Base-by-base conservation (phyloP, 2,888 invertebrate species). In the Phoenoteleia sp. region DNA sequence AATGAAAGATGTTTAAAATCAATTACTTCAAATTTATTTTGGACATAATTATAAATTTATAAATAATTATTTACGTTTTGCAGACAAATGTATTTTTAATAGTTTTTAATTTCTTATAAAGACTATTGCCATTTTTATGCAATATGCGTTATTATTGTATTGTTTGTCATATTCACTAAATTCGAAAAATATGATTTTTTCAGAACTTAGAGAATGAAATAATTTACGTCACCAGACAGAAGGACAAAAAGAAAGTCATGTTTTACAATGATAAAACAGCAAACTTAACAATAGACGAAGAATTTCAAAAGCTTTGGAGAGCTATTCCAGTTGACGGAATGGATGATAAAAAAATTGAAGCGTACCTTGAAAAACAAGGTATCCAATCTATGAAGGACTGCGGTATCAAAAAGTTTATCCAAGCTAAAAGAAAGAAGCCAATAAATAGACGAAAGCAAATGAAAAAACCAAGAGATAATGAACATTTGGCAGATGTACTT, bases 281-380 rank as follows among this genome's bases (percentile, higher is more conserved):
- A 0, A 96, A 97, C 87, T 95, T 99, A 90, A 94, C 95, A 13
- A 96, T 99, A 6, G 99, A 99, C 93, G 99, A 99, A 87, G 99
- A 99, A 93, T 99, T 99, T 92, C 97, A 98, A 88, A 98, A 99
- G 91, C 94, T 99, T 82, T 99, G 99, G 99, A 95, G 99, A 79
- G 97, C 98, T 5, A 98, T 99, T 1, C 97, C 99, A 0, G 99
- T 99, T 0, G 99, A 99, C 93, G 99, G 99, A 0, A 97, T 99
- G 96, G 99, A 99, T 93, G 99, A 99, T 94, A 97, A 97, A 6
- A 99, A 99, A 95, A 99, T 99, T 88, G 99, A 99, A 91, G 99
- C 99, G 92, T 99, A 99, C 94, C 95, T 99, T 47, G 98, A 99
- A 91, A 99, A 99, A 94, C 99, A 99, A 95, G 98, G 97, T 85